These are phyloP conservation scores for Sinhomidia bicolor DNA, from an alignment of 2,888 invertebrate genomes.

Conservation along the genomic window DNA sequence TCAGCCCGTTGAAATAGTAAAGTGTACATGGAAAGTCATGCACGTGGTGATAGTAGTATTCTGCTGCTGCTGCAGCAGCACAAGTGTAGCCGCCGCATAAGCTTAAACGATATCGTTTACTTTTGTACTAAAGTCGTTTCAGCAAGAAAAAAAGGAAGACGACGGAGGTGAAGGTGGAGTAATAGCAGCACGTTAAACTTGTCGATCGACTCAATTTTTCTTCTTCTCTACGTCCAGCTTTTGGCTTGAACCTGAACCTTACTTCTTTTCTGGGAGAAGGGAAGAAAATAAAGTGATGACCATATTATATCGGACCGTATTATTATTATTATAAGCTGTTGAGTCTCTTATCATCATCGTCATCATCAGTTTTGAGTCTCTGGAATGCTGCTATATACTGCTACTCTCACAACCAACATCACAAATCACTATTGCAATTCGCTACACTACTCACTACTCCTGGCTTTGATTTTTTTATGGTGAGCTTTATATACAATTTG, in stretches of 20 bases:
- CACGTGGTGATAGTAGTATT: background rate
- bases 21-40: background rate
- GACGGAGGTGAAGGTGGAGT: background rate
- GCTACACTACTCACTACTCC: too few species aligned
- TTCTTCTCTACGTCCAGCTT: background rate
- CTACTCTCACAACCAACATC: background rate
- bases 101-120: conserved; percentile 6
- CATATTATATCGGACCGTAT: background rate
- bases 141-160: too few species aligned
- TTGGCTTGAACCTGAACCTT: background rate
- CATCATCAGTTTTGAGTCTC: too few species aligned
- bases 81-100: background rate
- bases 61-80: too few species aligned
- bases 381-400: too few species aligned
- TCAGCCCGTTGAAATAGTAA: background rate
- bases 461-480: background rate
- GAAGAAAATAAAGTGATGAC: background rate
- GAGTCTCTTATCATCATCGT: too few species aligned
- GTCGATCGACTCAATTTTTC: conserved; percentile 15
- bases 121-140: background rate
- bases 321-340: too few species aligned
- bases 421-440: background rate
- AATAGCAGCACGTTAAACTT: background rate
- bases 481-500: background rate
- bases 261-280: background rate